phyloP scores from a whole-genome alignment of 2,113 vertebrate species.

The Dicrurus megarhynchus region DNA sequence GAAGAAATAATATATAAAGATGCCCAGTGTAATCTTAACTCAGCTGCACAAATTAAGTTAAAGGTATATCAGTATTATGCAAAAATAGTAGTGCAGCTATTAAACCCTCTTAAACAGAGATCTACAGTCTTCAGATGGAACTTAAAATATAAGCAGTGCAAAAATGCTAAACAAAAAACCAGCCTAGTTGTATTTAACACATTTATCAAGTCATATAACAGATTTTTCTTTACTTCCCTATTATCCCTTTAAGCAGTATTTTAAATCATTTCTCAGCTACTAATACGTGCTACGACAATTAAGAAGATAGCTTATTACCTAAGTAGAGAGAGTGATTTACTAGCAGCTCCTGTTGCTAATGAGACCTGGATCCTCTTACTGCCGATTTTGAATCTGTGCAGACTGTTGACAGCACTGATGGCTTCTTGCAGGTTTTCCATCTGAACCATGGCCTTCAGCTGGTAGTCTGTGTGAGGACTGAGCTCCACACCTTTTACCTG shows the following conservation, averaged over 20 bases:
- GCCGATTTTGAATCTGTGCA: slow-evolving; percentile 93
- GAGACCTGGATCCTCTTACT: slow-evolving; percentile 94
- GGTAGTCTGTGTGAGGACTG: slow-evolving; percentile 95
- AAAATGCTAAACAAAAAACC: neutral
- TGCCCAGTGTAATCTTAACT: neutral
- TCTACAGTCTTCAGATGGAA: neutral
- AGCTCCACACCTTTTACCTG: slow-evolving; percentile 89
- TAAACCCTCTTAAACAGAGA: neutral
- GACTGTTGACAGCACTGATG: slow-evolving; percentile 83
- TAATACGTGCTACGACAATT: neutral
- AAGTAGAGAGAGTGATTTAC: slow-evolving; percentile 85
- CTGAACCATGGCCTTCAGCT: slow-evolving; percentile 89
- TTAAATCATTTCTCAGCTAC: neutral
- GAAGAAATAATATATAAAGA: neutral
- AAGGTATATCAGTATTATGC: neutral
- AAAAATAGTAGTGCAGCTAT: neutral
- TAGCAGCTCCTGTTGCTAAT: slow-evolving; percentile 83
- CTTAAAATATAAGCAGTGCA: neutral
- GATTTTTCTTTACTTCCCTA: neutral
- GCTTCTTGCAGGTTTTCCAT: slow-evolving; percentile 94
- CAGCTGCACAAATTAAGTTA: neutral
- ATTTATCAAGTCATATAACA: neutral
- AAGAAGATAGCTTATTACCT: slow-evolving; percentile 73
- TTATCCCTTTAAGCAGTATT: neutral
- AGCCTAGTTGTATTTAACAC: neutral